Evolutionary conservation across 2,113 vertebrate genomes (phyloP).

Genomic region (Apteryx mantelli): DNA sequence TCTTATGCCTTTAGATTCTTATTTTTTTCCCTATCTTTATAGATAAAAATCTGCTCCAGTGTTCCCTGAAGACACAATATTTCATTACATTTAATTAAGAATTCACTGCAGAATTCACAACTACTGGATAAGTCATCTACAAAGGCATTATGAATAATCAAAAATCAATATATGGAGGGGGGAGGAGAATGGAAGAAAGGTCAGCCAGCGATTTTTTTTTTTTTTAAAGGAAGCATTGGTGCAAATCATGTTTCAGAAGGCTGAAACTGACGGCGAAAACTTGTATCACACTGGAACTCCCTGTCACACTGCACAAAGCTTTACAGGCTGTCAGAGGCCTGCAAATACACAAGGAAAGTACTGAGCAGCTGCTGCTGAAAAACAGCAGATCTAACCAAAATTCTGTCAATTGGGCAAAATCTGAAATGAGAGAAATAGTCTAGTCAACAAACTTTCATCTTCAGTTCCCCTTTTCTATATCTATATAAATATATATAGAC

Average conservation of each 20-base stretch:
- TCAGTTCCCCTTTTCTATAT: neutral
- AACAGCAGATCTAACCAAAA: neutral
- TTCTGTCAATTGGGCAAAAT: neutral
- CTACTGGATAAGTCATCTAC: slow-evolving; percentile 46
- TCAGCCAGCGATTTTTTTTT: neutral
- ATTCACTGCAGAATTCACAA: slow-evolving; percentile 48
- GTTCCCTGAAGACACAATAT: slow-evolving; percentile 15
- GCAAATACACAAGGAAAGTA: neutral
- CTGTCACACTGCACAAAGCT: neutral
- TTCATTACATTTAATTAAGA: slow-evolving; percentile 41
- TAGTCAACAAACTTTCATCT: neutral
- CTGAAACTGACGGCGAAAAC: neutral
- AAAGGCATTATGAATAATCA: slow-evolving; percentile 15
- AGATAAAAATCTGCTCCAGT: neutral
- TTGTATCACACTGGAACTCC: neutral
- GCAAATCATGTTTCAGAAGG: neutral
- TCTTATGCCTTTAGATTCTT: neutral
- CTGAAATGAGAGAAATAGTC: neutral
- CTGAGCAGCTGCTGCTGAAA: slow-evolving; percentile 19
- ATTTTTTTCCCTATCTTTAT: neutral
- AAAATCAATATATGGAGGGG: neutral
- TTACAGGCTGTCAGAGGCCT: neutral
- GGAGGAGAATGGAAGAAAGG: neutral
- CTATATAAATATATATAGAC: neutral
- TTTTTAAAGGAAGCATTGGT: neutral